A percentile compares a stretch with the other conserved stretches of the same genome.
These are phyloP conservation scores for Vannuccia rotundouncinata DNA, from an alignment of 2,888 invertebrate genomes.

Conservation along the genomic window DNA sequence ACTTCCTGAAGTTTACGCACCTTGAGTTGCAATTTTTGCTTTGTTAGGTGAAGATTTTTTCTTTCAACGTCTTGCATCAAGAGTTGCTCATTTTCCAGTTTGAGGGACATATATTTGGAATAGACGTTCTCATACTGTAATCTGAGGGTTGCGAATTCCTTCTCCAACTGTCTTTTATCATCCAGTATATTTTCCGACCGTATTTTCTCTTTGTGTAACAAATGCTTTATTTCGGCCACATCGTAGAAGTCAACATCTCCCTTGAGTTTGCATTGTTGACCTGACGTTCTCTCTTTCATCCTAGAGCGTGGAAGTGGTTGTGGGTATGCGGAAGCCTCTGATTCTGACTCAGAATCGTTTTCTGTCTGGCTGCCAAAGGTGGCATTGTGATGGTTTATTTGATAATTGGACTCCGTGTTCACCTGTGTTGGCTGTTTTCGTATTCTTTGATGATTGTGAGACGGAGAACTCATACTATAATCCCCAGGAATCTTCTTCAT, in stretches of 20 bases:
- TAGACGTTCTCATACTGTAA: background rate
- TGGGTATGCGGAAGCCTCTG: background rate
- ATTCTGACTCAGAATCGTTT: no score
- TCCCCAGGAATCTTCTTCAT: background rate
- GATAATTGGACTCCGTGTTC: background rate
- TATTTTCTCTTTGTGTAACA: background rate
- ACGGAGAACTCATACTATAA: background rate
- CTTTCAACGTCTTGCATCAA: slow-evolving; percentile 3
- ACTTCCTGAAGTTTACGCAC: slow-evolving; percentile 8
- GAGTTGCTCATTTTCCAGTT: background rate
- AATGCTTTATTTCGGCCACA: background rate
- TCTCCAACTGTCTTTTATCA: background rate
- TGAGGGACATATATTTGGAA: background rate
- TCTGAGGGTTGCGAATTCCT: background rate
- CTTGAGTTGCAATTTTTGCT: slow-evolving; percentile 9
- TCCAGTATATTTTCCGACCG: background rate
- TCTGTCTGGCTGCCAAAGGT: background rate
- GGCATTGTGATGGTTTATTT: background rate
- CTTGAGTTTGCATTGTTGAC: no score
- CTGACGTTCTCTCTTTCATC: background rate
- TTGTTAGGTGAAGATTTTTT: slow-evolving; percentile 13
- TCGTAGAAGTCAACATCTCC: background rate
- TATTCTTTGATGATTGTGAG: background rate
- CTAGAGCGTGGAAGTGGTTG: background rate
- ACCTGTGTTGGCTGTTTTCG: background rate